phyloP scores from a whole-genome alignment of 1,140 invertebrate genomes.

The Holotrichia oblita region DNA sequence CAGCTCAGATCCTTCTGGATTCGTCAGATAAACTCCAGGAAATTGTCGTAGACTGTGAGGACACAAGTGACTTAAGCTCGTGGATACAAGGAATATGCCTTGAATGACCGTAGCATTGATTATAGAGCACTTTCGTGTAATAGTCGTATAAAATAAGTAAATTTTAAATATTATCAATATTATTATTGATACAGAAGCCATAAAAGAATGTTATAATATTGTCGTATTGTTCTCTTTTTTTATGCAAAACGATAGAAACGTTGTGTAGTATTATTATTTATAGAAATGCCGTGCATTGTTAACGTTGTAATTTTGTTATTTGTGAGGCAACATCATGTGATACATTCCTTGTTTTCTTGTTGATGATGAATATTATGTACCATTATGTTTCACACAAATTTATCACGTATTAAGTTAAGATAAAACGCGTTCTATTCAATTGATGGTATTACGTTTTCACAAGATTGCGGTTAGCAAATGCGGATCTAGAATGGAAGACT shows the following conservation, averaged over 20 bases:
- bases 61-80: slow-evolving; percentile 80
- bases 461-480: too few relatives aligned
- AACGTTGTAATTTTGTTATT: not conserved
- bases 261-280: not conserved
- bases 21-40: slow-evolving; percentile 66
- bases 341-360: slow-evolving; percentile 16
- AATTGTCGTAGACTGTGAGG: slow-evolving; percentile 72
- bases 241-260: not conserved
- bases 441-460: too few relatives aligned
- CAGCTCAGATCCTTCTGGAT: slow-evolving; percentile 77
- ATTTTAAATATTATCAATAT: not conserved
- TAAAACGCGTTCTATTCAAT: too few relatives aligned
- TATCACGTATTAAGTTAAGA: not conserved
- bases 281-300: not conserved
- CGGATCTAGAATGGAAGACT: too few relatives aligned
- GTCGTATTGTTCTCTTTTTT: slow-evolving; percentile 1
- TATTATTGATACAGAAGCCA: slow-evolving; percentile 16
- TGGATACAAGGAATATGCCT: slow-evolving; percentile 86
- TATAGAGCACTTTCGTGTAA: not conserved
- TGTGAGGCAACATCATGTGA: not conserved
- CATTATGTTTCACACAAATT: slow-evolving; percentile 4
- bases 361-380: not conserved
- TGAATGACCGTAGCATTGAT: slow-evolving; percentile 57
- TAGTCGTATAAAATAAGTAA: slow-evolving; percentile 28
- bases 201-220: slow-evolving; percentile 10